Evolutionary conservation across 2,888 invertebrate genomes (phyloP).

Genomic region (Ophioninae sp.): DNA sequence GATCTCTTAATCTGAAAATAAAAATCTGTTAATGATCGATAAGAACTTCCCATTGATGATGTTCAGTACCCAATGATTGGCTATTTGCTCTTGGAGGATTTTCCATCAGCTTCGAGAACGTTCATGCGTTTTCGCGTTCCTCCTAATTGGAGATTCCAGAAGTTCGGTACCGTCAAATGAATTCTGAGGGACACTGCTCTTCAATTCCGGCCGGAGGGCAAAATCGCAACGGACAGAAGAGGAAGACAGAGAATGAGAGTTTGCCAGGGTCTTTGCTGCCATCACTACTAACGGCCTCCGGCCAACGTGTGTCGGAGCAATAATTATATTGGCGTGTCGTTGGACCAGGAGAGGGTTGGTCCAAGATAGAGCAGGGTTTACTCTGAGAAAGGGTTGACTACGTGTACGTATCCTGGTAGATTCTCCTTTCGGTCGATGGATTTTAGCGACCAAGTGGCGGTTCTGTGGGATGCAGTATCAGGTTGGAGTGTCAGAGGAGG

Average conservation of each 20-base stretch:
- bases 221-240: slow-evolving; percentile 56
- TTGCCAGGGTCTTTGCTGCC: slow-evolving; percentile 62
- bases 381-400: slow-evolving; percentile 37
- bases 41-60: not conserved
- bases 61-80: not conserved
- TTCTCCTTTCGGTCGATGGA: slow-evolving; percentile 51
- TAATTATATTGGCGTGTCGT: slow-evolving; percentile 75
- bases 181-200: slow-evolving; percentile 75
- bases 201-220: slow-evolving; percentile 73
- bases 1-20: too few species aligned
- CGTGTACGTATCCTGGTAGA: slow-evolving; percentile 25
- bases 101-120: slow-evolving; percentile 1
- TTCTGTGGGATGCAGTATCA: slow-evolving; percentile 22
- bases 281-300: slow-evolving; percentile 63
- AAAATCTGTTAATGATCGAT: not conserved
- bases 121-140: slow-evolving; percentile 51
- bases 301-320: slow-evolving; percentile 74
- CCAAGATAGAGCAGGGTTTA: slow-evolving; percentile 32
- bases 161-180: slow-evolving; percentile 73
- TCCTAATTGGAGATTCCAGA: slow-evolving; percentile 76
- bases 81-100: too few species aligned
- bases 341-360: slow-evolving; percentile 55
- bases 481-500: slow-evolving; percentile 15
- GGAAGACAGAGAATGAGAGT: slow-evolving; percentile 44
- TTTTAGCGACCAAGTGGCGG: slow-evolving; percentile 46